Evolutionary conservation across 2,888 invertebrate species (phyloP).

Genomic region (Metalampra italica): DNA sequence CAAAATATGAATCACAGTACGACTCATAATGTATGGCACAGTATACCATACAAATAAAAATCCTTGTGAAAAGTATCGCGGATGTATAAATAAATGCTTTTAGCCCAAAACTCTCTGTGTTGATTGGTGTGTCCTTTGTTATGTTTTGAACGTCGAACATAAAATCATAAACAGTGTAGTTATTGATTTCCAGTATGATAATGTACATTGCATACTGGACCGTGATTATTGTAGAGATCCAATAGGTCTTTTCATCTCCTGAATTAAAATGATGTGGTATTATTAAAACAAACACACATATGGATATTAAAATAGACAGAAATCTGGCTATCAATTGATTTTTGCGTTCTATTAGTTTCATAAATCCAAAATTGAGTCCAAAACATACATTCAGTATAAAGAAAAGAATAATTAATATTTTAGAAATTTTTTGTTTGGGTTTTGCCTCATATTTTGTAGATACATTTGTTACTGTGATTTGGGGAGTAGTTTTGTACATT

Average conservation of each 20-base stretch:
- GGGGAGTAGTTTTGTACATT: too few species aligned
- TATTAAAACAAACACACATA: background rate
- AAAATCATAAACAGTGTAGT: background rate
- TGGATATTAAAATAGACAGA: background rate
- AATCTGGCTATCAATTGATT: background rate
- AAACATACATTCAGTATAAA: background rate
- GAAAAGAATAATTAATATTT: background rate
- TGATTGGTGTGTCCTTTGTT: background rate
- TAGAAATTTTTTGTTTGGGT: background rate
- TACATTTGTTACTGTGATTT: background rate
- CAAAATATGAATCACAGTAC: background rate
- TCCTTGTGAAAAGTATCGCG: background rate
- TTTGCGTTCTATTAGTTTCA: background rate
- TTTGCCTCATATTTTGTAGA: background rate
- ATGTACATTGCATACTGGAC: background rate
- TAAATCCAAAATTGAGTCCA: constrained; percentile 2
- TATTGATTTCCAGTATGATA: background rate
- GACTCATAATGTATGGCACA: background rate
- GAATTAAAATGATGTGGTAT: background rate
- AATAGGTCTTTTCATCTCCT: background rate
- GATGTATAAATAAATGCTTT: background rate
- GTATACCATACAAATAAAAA: background rate
- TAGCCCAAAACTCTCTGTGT: background rate
- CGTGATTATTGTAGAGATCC: background rate
- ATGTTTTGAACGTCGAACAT: background rate